A percentile compares a stretch with the other conserved stretches of the same genome.
Conservation (phyloP, 1,140 invertebrate genomes). For the Brachystomella parvula region DNA sequence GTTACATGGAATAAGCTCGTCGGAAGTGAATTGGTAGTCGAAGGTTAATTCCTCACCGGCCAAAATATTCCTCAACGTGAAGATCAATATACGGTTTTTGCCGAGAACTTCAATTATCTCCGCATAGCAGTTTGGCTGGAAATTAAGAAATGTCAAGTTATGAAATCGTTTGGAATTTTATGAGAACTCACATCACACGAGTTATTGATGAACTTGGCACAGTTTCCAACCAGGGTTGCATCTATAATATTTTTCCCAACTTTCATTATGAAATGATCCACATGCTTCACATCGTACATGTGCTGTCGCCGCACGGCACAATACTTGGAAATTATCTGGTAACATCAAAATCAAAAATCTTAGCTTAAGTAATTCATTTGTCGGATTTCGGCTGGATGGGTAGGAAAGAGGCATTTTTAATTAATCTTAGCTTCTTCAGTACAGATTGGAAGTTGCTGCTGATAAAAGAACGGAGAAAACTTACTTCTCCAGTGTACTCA, state of each 20-base stretch:
- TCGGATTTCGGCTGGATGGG: no score
- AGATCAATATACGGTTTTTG: slow-evolving; percentile 93
- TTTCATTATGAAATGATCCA: slow-evolving; percentile 4
- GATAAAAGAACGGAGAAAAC: neutral
- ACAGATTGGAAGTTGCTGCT: slow-evolving; percentile 57
- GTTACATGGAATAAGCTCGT: slow-evolving; percentile 96
- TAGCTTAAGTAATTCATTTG: no score
- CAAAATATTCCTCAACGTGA: slow-evolving; percentile 86
- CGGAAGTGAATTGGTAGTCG: slow-evolving; percentile 99
- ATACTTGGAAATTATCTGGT: neutral
- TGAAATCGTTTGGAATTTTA: neutral
- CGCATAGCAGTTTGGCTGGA: slow-evolving; percentile 89
- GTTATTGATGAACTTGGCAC: slow-evolving; percentile 4
- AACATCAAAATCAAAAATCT: no score
- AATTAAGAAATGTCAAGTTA: slow-evolving; percentile 20
- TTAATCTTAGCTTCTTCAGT: slow-evolving; percentile 81
- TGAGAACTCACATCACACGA: slow-evolving; percentile 69
- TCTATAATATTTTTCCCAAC: neutral
- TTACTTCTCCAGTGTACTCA: slow-evolving; percentile 85
- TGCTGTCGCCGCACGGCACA: slow-evolving; percentile 2
- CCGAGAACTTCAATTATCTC: slow-evolving; percentile 94
- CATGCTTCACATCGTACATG: neutral
- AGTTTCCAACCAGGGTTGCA: neutral
- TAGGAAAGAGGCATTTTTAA: no score
- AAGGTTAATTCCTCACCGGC: slow-evolving; percentile 98